These are phyloP conservation scores for Amazona vittata DNA, from an alignment of 2,113 vertebrate genomes.

Conservation along the genomic window DNA sequence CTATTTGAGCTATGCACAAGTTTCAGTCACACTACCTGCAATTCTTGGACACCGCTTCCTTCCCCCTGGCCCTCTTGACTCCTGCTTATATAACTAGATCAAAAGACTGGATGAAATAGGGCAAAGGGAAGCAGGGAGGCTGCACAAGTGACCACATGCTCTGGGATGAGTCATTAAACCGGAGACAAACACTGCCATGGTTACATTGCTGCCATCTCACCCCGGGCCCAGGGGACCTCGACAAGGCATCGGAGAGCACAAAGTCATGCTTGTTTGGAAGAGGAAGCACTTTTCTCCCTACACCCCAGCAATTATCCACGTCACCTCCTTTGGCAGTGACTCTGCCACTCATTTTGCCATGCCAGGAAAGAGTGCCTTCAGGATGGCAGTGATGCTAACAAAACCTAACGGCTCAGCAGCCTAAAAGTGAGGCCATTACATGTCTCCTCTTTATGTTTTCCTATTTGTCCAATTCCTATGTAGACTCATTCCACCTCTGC, in stretches of 20 bases:
- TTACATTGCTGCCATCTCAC: conserved; percentile 52
- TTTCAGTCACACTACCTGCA: conserved; percentile 35
- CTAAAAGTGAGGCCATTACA: neutral
- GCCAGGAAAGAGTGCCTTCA: neutral
- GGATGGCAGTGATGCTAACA: neutral
- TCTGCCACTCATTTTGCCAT: neutral
- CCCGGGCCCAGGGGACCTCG: neutral
- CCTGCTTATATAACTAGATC: conserved; percentile 61
- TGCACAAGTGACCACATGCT: conserved; percentile 47
- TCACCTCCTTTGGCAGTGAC: neutral
- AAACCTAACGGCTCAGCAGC: neutral
- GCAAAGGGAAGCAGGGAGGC: conserved; percentile 64
- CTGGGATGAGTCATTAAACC: conserved; percentile 60
- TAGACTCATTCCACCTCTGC: neutral
- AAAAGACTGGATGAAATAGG: conserved; percentile 68
- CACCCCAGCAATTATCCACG: neutral
- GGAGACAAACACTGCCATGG: conserved; percentile 58
- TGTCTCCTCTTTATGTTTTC: neutral
- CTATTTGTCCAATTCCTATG: neutral
- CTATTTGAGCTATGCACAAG: neutral
- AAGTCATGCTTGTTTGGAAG: neutral
- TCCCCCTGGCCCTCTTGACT: neutral
- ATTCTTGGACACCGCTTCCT: neutral
- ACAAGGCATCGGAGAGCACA: conserved; percentile 21
- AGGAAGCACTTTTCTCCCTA: neutral